These are phyloP conservation scores for Microctonus hyperodae DNA, from an alignment of 2,888 invertebrate genomes.

Conservation along the genomic window DNA sequence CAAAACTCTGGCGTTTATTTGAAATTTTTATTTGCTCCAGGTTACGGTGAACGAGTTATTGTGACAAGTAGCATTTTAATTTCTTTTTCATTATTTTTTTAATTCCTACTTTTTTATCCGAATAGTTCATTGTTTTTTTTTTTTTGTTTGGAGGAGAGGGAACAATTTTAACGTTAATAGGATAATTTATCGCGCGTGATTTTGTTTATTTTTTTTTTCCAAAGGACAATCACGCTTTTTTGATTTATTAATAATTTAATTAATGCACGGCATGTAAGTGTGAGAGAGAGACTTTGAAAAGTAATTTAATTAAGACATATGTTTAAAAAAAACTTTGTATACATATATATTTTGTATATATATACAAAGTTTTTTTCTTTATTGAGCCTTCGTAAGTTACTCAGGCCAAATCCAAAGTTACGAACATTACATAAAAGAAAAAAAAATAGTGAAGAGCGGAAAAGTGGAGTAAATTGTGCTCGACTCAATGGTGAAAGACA, in stretches of 20 bases:
- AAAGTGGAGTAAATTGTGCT: neutral
- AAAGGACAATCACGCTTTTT: neutral
- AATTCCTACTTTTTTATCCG: neutral
- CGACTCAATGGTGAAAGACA: neutral
- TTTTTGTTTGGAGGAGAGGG: no score
- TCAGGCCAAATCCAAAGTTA: neutral
- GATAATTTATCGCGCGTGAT: neutral
- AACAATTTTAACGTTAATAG: neutral
- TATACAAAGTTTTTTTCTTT: neutral
- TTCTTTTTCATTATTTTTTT: neutral
- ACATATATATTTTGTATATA: neutral
- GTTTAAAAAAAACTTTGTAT: neutral
- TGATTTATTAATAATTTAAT: neutral
- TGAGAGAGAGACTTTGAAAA: neutral
- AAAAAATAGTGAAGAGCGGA: neutral
- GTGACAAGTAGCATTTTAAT: neutral
- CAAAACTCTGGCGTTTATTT: neutral
- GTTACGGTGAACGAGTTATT: neutral
- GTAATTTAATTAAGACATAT: neutral
- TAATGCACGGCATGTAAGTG: neutral
- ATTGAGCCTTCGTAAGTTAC: neutral
- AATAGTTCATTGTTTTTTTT: neutral
- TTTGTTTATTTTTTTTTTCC: neutral
- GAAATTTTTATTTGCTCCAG: neutral
- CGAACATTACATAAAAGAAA: neutral